These are phyloP conservation scores for Eupithecia inturbata DNA, from an alignment of 2,888 invertebrate species.

Conservation along the genomic window DNA sequence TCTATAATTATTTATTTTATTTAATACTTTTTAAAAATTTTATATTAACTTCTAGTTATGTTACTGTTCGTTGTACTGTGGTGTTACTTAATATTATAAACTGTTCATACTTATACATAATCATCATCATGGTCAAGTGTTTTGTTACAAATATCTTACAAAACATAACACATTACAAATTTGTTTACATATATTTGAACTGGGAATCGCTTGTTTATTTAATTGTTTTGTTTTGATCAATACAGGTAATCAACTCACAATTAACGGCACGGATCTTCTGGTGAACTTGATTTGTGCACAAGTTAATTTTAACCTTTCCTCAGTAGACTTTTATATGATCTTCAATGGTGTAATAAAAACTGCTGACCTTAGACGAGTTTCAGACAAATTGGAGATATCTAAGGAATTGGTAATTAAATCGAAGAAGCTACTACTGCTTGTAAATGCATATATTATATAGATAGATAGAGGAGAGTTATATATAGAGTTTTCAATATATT, in stretches of 20 bases:
- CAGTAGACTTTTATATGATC: background rate
- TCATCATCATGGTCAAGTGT: background rate
- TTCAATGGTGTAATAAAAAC: background rate
- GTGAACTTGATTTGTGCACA: background rate
- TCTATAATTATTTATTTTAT: background rate
- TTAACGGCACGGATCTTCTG: background rate
- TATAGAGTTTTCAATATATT: no score
- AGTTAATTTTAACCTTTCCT: background rate
- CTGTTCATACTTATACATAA: background rate
- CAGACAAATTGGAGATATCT: background rate
- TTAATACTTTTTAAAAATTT: background rate
- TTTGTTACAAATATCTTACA: background rate
- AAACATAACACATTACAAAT: background rate
- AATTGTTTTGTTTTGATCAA: constrained; percentile 6
- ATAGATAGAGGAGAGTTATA: no score
- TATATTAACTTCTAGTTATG: background rate
- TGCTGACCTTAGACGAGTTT: background rate
- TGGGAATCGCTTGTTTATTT: background rate
- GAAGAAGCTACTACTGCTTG: no score
- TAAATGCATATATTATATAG: no score
- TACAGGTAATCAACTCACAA: background rate
- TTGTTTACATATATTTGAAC: constrained; percentile 5
- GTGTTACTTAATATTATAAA: background rate
- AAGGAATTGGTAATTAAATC: no score
- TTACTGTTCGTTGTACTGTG: background rate